Conservation (phyloP, 2,113 vertebrate genomes). For the Steatornis caripensis region DNA sequence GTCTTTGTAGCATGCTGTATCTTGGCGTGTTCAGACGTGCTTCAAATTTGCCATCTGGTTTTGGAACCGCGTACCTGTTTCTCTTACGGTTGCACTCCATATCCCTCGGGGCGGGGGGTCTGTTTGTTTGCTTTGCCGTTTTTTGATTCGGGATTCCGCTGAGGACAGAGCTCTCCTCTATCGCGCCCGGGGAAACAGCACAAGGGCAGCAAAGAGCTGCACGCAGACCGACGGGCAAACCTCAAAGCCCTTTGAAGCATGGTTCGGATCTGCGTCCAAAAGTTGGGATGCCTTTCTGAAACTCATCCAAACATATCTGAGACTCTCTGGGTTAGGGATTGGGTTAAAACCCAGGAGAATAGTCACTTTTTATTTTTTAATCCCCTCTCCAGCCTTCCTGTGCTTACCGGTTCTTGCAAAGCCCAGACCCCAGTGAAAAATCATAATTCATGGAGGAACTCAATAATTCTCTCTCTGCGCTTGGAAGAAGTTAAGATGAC, state of each 20-base stretch:
- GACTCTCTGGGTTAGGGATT: not conserved
- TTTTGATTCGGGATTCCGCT: not conserved
- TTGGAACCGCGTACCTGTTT: not conserved
- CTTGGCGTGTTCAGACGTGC: not conserved
- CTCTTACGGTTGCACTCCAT: not conserved
- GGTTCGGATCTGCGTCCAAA: not conserved
- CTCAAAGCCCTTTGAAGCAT: not conserved
- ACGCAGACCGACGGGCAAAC: not conserved
- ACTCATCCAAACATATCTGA: conserved; percentile 21
- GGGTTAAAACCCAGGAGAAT: not conserved
- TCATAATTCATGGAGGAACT: not conserved
- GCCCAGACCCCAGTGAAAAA: not conserved
- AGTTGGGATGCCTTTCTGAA: conserved; percentile 12
- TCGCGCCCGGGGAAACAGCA: not conserved
- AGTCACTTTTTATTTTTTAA: not conserved
- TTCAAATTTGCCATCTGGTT: not conserved
- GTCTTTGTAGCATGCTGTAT: not conserved
- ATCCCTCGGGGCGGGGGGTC: not conserved
- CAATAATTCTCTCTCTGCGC: not conserved
- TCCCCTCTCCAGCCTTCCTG: not conserved
- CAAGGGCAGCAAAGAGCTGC: not conserved
- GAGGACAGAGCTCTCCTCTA: not conserved
- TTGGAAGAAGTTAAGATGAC: not conserved
- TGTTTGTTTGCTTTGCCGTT: not conserved
- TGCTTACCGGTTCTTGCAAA: not conserved